A percentile compares a stretch with the other conserved stretches of the same genome.
Evolutionary conservation across 2,888 invertebrate species (phyloP).

Genomic region (Apamea sordens): DNA sequence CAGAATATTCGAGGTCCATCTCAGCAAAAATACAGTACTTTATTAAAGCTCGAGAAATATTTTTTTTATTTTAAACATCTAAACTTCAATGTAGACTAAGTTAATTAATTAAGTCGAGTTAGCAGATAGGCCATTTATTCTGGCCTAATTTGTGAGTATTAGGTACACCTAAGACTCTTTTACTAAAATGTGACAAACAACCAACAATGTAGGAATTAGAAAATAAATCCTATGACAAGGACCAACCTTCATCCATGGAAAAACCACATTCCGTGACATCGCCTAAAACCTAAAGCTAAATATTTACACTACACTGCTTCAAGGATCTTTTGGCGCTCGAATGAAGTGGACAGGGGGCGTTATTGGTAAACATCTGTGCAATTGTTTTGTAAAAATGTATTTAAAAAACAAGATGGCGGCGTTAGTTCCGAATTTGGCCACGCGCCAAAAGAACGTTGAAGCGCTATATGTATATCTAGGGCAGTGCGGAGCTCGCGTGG

Average conservation of each 20-base stretch:
- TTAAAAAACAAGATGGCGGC: background rate
- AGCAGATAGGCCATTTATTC: background rate
- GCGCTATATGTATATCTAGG: conserved; percentile 22
- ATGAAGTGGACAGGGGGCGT: background rate
- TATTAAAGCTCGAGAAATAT: background rate
- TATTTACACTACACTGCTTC: conserved; percentile 15
- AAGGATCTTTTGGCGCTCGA: background rate
- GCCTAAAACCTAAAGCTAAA: background rate
- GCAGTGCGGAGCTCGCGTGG: background rate
- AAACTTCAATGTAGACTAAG: background rate
- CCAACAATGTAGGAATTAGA: background rate
- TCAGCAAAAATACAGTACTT: background rate
- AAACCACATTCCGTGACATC: conserved; percentile 25
- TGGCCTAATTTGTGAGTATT: conserved; percentile 3
- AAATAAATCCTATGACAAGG: background rate
- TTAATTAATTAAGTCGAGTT: no score
- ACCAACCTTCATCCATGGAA: background rate
- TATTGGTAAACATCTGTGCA: background rate
- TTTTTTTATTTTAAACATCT: background rate
- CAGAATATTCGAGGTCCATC: background rate
- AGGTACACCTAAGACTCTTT: background rate
- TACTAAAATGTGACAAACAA: background rate
- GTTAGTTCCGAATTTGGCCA: background rate
- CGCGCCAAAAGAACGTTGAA: conserved; percentile 4
- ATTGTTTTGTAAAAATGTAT: background rate